Evolutionary conservation across 1,140 invertebrate genomes (phyloP), one percentile per base, ranked within the genome.

Genomic region (Microplitis mediator): DNA sequence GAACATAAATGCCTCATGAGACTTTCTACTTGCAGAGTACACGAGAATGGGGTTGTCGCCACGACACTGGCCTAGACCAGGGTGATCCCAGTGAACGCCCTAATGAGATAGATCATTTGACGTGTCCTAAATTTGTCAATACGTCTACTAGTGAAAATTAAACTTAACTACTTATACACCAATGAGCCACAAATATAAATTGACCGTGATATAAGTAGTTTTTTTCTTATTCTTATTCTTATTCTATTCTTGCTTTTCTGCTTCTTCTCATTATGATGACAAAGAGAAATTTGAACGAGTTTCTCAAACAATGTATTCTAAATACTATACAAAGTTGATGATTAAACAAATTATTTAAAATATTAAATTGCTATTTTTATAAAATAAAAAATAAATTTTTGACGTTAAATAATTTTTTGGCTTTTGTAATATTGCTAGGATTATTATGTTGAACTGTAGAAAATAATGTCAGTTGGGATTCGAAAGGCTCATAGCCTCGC

Each of bases 21-120:
- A 86, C 85, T 86, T 86, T 86, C 85, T 86, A 86, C 85, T 84
- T 74, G 78, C 39, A 9, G 6, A 45, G 39, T 77, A 72, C 74
- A 77, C 80, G 74, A 75, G 80, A 85, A 86, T 81, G 80, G 84
- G 84, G 83, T 85, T 86, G 82, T 82, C 66, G 14, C n/a, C 45
- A 66, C 64, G 39, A 51, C 35, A 6, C 13, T 69, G 31, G 34
- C 35, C 4, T 71, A 51, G 61, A 36, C 36, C 70, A 71, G 70
- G 70, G 62, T 71, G 61, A 65, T 70, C 16, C 31, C 60, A 3
- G 31, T 64, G 16, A 52, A 60, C 61, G 56, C 50, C 69, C 39
- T 54, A 71, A 71, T 63, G 4, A 9, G 45, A 56, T 66, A 14
- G 45, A 58, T 58, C n/a, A 34, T 23, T 31, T 9, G 11, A 6